Evolutionary conservation across 1,140 invertebrate species (phyloP).

Genomic region (Lasioglossum baleicum): DNA sequence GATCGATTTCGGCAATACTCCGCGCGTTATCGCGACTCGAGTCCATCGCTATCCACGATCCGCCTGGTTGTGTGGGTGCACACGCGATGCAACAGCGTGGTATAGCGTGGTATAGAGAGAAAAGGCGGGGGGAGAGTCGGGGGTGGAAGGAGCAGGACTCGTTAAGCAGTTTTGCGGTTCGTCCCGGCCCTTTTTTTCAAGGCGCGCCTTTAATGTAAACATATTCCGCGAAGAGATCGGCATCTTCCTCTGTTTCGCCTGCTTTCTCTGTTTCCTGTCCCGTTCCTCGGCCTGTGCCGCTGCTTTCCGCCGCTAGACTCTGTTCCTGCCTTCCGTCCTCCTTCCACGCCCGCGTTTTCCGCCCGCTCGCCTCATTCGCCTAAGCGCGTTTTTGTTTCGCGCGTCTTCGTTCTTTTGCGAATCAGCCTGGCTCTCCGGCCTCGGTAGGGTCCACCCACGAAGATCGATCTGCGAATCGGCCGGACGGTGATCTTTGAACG

Average conservation of each 20-base stretch:
- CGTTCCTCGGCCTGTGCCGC: slow-evolving; percentile 31
- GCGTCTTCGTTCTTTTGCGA: slow-evolving; percentile 41
- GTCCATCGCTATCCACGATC: too few relatives aligned
- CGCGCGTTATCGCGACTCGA: too few relatives aligned
- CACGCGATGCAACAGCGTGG: slow-evolving; percentile 35
- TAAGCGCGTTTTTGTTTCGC: slow-evolving; percentile 46
- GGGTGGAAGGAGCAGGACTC: slow-evolving; percentile 63
- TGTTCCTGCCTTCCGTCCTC: not conserved
- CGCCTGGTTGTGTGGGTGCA: too few relatives aligned
- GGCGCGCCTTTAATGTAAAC: slow-evolving; percentile 69
- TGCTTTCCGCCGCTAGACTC: slow-evolving; percentile 19
- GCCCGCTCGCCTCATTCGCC: too few relatives aligned
- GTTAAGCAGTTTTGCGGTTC: slow-evolving; percentile 71
- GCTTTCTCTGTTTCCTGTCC: slow-evolving; percentile 52
- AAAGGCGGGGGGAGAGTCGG: slow-evolving; percentile 19
- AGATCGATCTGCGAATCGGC: slow-evolving; percentile 35
- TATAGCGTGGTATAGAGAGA: slow-evolving; percentile 54
- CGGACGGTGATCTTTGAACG: slow-evolving; percentile 14
- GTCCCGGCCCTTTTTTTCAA: slow-evolving; percentile 60
- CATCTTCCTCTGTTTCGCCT: slow-evolving; percentile 45
- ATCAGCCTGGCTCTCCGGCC: slow-evolving; percentile 13
- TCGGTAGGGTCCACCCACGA: slow-evolving; percentile 40
- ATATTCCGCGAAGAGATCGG: slow-evolving; percentile 69
- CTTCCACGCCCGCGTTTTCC: not conserved
- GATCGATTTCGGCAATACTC: too few relatives aligned